Conservation (phyloP, 2,113 vertebrate genomes). For the Peromyscus maniculatus region DNA sequence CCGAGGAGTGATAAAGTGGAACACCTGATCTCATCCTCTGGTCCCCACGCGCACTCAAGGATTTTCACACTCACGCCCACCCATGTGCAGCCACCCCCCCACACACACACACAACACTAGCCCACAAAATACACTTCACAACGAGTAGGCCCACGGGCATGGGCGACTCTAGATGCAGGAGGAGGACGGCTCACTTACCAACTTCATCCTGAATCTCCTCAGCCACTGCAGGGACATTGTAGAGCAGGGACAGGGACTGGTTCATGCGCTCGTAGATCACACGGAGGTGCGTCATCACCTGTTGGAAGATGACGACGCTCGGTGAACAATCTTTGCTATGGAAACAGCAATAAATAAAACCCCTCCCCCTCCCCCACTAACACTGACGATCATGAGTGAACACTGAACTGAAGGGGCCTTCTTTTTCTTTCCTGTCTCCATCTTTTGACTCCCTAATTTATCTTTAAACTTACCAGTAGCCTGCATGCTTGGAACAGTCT, state of each 20-base stretch:
- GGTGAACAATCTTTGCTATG: background rate
- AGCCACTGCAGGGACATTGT: slow-evolving; percentile 96
- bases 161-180: background rate
- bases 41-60: background rate
- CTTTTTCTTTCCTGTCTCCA: background rate
- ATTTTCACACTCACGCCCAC: too few species aligned
- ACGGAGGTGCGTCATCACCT: slow-evolving; percentile 99
- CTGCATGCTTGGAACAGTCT: background rate
- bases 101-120: background rate
- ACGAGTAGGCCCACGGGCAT: too few species aligned
- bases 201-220: slow-evolving; percentile 99
- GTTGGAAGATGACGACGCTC: background rate
- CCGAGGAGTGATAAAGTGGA: background rate
- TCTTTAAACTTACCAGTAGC: background rate
- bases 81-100: too few species aligned
- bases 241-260: slow-evolving; percentile 97
- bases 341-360: background rate
- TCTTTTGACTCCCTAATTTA: background rate
- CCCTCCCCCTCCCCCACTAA: background rate
- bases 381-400: background rate
- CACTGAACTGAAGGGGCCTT: background rate
- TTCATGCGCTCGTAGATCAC: slow-evolving; percentile 99
- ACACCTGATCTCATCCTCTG: background rate
- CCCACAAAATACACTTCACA: background rate
- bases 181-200: slow-evolving; percentile 88